Conservation (phyloP, 1,140 invertebrate genomes). For the Drosophila grimshawi region DNA sequence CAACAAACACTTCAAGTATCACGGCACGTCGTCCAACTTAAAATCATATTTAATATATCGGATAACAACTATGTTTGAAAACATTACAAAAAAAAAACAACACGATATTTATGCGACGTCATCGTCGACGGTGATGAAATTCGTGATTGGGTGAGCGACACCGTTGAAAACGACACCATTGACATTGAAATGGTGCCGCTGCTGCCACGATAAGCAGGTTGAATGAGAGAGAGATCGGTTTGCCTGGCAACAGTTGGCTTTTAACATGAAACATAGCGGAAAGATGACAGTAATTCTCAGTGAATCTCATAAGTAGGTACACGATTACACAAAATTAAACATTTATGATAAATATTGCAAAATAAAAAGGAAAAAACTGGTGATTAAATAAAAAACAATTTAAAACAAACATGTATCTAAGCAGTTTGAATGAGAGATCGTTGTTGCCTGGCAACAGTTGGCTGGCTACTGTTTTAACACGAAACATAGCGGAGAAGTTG, state of each 20-base stretch:
- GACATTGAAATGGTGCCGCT: constrained; percentile 66
- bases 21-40: constrained; percentile 10
- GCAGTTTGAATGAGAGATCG: constrained; percentile 40
- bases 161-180: constrained; percentile 66
- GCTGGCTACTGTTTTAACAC: neutral
- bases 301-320: no score
- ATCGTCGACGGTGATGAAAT: constrained; percentile 64
- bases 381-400: no score
- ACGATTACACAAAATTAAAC: no score
- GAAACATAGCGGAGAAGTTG: neutral
- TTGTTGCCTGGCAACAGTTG: constrained; percentile 64
- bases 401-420: constrained; percentile 22
- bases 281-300: neutral
- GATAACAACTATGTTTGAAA: neutral
- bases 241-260: constrained; percentile 63
- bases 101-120: constrained; percentile 54
- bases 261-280: neutral
- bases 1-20: neutral
- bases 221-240: constrained; percentile 27
- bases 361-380: no score
- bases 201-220: constrained; percentile 55
- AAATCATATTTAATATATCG: neutral
- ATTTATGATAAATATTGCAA: no score
- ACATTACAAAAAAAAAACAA: neutral
- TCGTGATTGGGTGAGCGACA: constrained; percentile 15